Base-by-base conservation (phyloP, 2,113 vertebrate genomes). In the Orycteropus afer region DNA sequence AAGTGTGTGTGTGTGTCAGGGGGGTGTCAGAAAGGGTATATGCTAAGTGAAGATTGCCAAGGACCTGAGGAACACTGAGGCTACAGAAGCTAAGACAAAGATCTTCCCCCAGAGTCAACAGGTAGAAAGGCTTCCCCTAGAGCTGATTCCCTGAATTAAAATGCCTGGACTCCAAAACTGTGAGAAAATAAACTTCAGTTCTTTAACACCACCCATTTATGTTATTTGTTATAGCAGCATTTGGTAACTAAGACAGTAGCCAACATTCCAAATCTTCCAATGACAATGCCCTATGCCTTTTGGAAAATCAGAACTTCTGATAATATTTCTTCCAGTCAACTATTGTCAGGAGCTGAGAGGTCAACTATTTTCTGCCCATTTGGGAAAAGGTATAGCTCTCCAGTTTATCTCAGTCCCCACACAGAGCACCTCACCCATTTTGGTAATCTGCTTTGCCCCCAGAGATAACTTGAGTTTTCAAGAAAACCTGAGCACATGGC, bases 221-320 rank as follows among this genome's bases (percentile, higher is more conserved):
- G n/a, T n/a, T n/a, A n/a, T n/a, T n/a, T n/a, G n/a, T n/a, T n/a
- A n/a, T n/a, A n/a, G n/a, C n/a, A 57, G 55, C 22, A 57, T 22
- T 22, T 22, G 27, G 59, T 29, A 61, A 61, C 59, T 27, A 29
- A 10, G 27, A 61, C 27, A 61, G 20, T 55, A 67, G n/a, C 20
- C 22, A 67, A 2, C 4, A 27, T 69, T 61, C 11, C 8, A 83
- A 51, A 95, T 84, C 25, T 90, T 45, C 34, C 15, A 45, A 22
- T 42, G 78, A 90, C 49, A 32, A 53, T 3, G 40, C 40, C 12
- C 55, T 55, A 45, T 29, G 37, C 25, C 25, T 86, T 74, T 37
- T 25, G 40, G 93, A 93, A 95, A 74, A 45, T 74, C 49, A 82
- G 76, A 69, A 49, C 25, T 84, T 77, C 32, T 69, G 40, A 74